Evolutionary conservation across 2,888 invertebrate species (phyloP), one percentile per base, ranked within the genome.

Genomic region (Unio pictorum): DNA sequence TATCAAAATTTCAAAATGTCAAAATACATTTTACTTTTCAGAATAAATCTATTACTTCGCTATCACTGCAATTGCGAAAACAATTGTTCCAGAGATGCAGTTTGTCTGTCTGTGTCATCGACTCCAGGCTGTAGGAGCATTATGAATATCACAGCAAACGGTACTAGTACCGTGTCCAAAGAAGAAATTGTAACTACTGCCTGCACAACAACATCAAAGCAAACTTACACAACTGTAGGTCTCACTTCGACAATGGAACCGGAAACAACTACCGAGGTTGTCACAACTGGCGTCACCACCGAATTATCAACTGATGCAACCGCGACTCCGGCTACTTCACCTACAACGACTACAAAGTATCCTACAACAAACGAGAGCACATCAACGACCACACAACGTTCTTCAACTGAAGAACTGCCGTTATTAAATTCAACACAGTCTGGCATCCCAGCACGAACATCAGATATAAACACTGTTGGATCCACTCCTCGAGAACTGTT

Each of bases 401-500:
- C 45, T 45, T 45, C 45, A 45, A 45, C 45, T 45, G 45, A 45
- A 45, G 45, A 3, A n/a, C 17, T 56, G 58, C 54, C 64, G 17
- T 56, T 26, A 3, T 18, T 4, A 55, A 11, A 34, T 5, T 20
- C 68, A 64, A 59, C 60, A 65, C 17, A 15, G 20, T 2, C 45
- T 11, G 15, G 4, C 45, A 45, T 15, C 26, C 55, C 15, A 30
- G 23, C 67, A 18, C 59, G 64, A 20, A 34, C 68, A 17, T 64
- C 68, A 8, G 15, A 15, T 45, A 45, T 28, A 62, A 55, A 28
- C 28, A 11, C 7, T 61, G 23, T 8, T 17, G 30, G 59, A 62
- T 20, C 56, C 61, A 34, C 58, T 63, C 56, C 57, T 54, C 61
- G 62, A 62, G 20, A 55, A 62, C 34, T 18, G 58, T 57, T 61